phyloP scores from a whole-genome alignment of 2,113 vertebrate genomes.

The Urocynchramus pylzowi region DNA sequence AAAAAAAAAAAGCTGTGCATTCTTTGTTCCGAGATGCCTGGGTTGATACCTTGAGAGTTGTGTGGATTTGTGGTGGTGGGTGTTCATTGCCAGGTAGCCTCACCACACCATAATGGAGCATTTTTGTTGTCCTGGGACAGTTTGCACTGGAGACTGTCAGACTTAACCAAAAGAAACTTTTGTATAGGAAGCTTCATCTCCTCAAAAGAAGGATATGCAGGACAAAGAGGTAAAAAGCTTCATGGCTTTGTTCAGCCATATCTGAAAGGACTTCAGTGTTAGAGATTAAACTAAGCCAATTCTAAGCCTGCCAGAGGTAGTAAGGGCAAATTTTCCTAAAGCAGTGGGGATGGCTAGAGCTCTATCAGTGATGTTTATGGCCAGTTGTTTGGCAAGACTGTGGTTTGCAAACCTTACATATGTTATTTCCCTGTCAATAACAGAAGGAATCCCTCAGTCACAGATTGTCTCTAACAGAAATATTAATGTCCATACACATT shows the following conservation, averaged over 20 bases:
- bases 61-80: background rate
- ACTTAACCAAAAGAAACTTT: background rate
- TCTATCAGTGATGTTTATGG: background rate
- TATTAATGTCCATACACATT: background rate
- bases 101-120: accelerated
- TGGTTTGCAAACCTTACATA: background rate
- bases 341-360: background rate
- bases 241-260: background rate
- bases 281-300: background rate
- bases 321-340: background rate
- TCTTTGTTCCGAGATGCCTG: background rate
- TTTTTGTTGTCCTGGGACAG: background rate
- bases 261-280: background rate
- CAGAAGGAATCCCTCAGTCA: background rate
- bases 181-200: background rate
- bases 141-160: background rate
- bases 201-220: background rate
- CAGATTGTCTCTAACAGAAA: background rate
- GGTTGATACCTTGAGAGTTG: background rate
- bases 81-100: background rate
- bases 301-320: background rate
- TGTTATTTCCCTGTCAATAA: background rate
- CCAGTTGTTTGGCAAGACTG: background rate
- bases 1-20: background rate
- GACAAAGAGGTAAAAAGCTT: background rate